Evolutionary conservation across 2,113 vertebrate genomes (phyloP).

Genomic region (Engystomops pustulosus): DNA sequence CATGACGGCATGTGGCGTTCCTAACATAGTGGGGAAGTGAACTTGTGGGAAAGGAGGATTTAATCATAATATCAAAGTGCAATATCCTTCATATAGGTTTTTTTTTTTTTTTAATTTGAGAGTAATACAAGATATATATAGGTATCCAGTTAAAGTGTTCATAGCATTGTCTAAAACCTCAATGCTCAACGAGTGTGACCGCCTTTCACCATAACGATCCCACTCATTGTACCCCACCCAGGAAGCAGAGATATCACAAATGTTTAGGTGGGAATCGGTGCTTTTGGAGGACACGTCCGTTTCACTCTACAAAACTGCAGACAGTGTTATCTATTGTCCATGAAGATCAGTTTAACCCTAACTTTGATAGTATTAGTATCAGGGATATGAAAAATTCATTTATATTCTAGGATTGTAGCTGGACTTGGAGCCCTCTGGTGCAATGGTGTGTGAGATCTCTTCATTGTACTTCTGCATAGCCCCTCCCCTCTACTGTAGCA

Average conservation of each 20-base stretch:
- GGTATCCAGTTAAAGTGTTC: background rate
- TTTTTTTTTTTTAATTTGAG: background rate
- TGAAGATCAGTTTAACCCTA: no score
- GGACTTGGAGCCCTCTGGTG: no score
- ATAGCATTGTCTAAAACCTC: background rate
- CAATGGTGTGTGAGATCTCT: no score
- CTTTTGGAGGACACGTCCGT: no score
- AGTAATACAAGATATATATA: background rate
- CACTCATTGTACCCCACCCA: background rate
- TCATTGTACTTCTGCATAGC: no score
- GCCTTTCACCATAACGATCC: background rate
- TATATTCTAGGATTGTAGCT: no score
- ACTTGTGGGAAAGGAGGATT: no score
- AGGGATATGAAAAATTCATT: no score
- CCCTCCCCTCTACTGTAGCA: no score
- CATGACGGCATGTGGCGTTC: background rate
- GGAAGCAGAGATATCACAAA: background rate
- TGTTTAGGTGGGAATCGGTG: background rate
- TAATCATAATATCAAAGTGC: background rate
- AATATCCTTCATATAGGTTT: background rate
- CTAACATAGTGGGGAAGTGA: background rate
- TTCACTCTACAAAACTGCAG: no score
- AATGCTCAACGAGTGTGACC: background rate
- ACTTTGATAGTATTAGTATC: no score
- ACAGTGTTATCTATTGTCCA: no score